Percentiles rank a stretch among this genome's conserved stretches.
Evolutionary conservation across 1,140 invertebrate genomes (phyloP).

Genomic region (Lasioglossum baleicum): DNA sequence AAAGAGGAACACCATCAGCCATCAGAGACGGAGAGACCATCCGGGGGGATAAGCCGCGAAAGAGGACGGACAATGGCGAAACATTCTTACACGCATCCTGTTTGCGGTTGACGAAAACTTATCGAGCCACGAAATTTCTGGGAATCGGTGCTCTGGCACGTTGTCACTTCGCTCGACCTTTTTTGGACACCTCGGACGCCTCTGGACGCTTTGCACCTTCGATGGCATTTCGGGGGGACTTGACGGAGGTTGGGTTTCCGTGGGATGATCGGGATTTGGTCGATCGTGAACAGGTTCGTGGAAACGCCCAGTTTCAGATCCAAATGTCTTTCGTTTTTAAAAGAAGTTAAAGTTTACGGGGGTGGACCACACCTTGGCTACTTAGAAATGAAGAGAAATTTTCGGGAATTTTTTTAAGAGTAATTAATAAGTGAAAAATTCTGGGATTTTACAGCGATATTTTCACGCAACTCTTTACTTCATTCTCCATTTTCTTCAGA

Average conservation of each 20-base stretch:
- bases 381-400: too few relatives aligned
- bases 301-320: too few relatives aligned
- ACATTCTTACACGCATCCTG: constrained; percentile 78
- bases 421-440: too few relatives aligned
- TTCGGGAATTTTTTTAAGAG: too few relatives aligned
- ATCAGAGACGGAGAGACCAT: constrained; percentile 18
- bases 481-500: too few relatives aligned
- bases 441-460: too few relatives aligned
- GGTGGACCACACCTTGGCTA: too few relatives aligned
- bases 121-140: constrained; percentile 77
- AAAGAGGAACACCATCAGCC: constrained; percentile 37
- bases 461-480: too few relatives aligned
- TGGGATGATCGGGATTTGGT: background rate
- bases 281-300: too few relatives aligned
- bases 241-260: background rate
- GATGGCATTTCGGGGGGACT: background rate
- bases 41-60: constrained; percentile 14
- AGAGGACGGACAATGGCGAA: constrained; percentile 56
- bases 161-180: constrained; percentile 12
- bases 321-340: too few relatives aligned
- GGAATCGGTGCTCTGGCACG: constrained; percentile 60
- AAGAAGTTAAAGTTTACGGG: too few relatives aligned
- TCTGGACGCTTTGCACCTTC: background rate
- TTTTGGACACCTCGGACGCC: constrained; percentile 37
- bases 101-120: constrained; percentile 79